A percentile compares a stretch with the other conserved stretches of the same genome.
phyloP scores from a whole-genome alignment of 2,797 vertebrate genomes.

The Sebastes variabilis region DNA sequence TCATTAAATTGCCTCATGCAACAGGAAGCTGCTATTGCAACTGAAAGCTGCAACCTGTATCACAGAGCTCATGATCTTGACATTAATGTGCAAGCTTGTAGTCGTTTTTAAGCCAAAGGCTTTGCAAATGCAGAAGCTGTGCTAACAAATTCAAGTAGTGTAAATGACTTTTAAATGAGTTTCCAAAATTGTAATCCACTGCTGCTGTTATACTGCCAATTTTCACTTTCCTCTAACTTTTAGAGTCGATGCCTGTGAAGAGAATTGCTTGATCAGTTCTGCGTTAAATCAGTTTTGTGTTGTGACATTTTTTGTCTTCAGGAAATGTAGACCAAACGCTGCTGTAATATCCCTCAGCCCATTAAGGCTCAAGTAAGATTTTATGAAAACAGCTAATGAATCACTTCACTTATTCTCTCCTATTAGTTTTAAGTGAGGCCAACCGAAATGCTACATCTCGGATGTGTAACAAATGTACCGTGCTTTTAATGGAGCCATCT shows the following conservation, averaged over 20 bases:
- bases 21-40: constrained; percentile 17
- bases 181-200: background rate
- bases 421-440: constrained; percentile 47
- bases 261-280: background rate
- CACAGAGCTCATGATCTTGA: background rate
- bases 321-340: background rate
- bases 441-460: constrained; percentile 21
- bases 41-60: background rate
- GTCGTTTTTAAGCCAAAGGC: constrained; percentile 2
- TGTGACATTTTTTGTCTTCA: constrained; percentile 10
- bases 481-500: constrained; percentile 47
- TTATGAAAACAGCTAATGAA: constrained; percentile 37
- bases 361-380: constrained; percentile 17
- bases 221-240: background rate
- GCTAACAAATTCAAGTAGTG: background rate
- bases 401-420: constrained; percentile 11
- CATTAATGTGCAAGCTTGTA: constrained; percentile 11
- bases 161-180: background rate
- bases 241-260: background rate
- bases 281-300: constrained; percentile 11
- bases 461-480: constrained; percentile 32
- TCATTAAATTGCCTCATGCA: constrained; percentile 29
- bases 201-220: background rate
- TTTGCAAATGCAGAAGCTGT: background rate
- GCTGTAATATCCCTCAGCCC: background rate